Conservation (phyloP, 23 tunicate genomes). For the Ascidia mentula region DNA sequence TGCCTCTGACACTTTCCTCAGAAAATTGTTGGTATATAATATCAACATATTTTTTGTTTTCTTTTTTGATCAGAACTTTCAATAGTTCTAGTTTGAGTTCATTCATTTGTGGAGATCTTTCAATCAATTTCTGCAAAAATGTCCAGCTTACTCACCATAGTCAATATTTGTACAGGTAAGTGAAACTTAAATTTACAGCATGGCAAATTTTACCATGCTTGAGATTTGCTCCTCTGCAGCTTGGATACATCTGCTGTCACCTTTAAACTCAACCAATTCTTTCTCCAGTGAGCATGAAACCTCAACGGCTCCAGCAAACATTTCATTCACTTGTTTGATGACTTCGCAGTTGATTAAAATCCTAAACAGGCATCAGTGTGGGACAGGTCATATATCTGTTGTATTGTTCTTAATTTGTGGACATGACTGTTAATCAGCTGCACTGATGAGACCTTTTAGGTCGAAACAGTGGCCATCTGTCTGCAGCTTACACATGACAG, state of each 20-base stretch:
- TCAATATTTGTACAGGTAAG: too few species aligned
- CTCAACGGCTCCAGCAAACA: not conserved
- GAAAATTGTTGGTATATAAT: not conserved
- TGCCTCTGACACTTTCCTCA: not conserved
- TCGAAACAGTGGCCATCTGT: too few species aligned
- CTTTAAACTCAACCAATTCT: not conserved
- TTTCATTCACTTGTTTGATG: slow-evolving; percentile 2
- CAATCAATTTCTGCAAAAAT: not conserved
- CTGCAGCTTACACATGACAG: too few species aligned
- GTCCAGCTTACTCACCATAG: too few species aligned
- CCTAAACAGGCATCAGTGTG: too few species aligned
- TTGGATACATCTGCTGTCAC: not conserved
- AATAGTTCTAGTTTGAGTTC: not conserved
- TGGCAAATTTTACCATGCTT: not conserved
- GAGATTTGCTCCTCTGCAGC: not conserved
- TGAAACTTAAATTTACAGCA: not conserved
- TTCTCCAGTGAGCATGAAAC: not conserved
- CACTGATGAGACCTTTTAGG: too few species aligned
- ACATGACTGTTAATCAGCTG: too few species aligned
- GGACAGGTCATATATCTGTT: too few species aligned
- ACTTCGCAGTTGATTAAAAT: not conserved
- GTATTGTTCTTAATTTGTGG: too few species aligned
- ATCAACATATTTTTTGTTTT: not conserved
- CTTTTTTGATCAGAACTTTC: not conserved
- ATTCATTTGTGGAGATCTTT: not conserved